These are phyloP conservation scores for Lontra canadensis DNA, from an alignment of 2,113 vertebrate species.

Conservation along the genomic window DNA sequence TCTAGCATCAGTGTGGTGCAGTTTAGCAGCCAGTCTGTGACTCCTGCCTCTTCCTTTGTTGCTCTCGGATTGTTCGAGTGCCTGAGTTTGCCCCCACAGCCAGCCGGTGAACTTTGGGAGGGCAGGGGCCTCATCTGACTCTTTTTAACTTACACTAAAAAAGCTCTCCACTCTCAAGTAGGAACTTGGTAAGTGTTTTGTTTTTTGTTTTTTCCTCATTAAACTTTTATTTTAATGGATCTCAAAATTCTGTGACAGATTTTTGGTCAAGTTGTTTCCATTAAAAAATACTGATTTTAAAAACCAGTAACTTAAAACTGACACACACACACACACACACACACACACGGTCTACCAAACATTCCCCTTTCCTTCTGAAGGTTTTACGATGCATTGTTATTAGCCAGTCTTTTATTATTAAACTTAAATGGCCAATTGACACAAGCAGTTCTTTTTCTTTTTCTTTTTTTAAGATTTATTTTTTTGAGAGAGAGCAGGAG, in stretches of 20 bases:
- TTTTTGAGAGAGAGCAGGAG: neutral
- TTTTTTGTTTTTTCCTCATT: neutral
- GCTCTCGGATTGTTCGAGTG: neutral
- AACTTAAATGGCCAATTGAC: neutral
- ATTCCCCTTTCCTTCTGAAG: too few relatives aligned
- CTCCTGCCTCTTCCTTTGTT: neutral
- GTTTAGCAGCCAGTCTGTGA: neutral
- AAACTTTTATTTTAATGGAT: neutral
- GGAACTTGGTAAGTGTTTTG: neutral
- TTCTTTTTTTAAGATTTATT: neutral
- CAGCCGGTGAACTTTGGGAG: neutral
- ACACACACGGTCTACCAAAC: too few relatives aligned
- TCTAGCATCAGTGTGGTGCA: fast-evolving
- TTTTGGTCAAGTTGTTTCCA: neutral
- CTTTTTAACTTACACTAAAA: neutral
- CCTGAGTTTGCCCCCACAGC: neutral
- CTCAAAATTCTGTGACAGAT: neutral
- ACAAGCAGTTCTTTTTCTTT: neutral
- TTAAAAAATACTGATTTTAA: neutral
- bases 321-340: too few relatives aligned
- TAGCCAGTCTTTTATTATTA: neutral
- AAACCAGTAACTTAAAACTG: neutral
- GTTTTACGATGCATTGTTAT: too few relatives aligned
- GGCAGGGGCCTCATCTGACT: neutral
- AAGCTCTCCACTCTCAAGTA: neutral